Evolutionary conservation across 2,888 invertebrate species (phyloP).

Genomic region (Aleiodes alternator): DNA sequence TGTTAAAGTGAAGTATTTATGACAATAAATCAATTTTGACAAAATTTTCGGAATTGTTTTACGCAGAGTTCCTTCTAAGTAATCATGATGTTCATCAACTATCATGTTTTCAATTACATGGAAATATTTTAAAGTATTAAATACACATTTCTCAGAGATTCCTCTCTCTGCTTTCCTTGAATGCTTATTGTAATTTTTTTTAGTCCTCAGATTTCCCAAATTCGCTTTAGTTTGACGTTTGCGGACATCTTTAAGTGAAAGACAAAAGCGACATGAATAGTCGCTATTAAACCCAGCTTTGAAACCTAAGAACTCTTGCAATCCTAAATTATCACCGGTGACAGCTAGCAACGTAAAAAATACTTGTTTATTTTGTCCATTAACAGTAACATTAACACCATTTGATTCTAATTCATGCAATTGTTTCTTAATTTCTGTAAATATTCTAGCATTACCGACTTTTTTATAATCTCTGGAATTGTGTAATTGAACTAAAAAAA

Average conservation of each 20-base stretch:
- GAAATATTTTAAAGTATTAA: background rate
- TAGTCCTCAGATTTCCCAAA: too few species aligned
- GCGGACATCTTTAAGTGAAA: too few species aligned
- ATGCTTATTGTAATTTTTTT: too few species aligned
- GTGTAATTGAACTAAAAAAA: background rate
- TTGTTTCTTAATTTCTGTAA: background rate
- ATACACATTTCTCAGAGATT: background rate
- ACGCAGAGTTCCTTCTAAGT: background rate
- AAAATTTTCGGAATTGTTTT: background rate
- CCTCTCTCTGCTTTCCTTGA: background rate
- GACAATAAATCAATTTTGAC: background rate
- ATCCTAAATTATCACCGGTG: background rate
- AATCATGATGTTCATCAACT: background rate
- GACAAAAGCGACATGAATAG: background rate
- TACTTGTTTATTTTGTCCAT: background rate
- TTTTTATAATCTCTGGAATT: background rate
- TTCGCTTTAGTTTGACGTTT: too few species aligned
- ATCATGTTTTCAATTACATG: background rate
- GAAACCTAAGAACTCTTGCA: background rate
- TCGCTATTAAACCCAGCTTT: background rate
- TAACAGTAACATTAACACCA: background rate
- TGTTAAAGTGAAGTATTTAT: background rate
- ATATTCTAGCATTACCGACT: slow-evolving; percentile 1
- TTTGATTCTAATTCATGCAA: background rate
- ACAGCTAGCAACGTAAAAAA: background rate